Base-by-base conservation (phyloP, 2,888 invertebrate genomes). In the Gnatocerus cornutus region DNA sequence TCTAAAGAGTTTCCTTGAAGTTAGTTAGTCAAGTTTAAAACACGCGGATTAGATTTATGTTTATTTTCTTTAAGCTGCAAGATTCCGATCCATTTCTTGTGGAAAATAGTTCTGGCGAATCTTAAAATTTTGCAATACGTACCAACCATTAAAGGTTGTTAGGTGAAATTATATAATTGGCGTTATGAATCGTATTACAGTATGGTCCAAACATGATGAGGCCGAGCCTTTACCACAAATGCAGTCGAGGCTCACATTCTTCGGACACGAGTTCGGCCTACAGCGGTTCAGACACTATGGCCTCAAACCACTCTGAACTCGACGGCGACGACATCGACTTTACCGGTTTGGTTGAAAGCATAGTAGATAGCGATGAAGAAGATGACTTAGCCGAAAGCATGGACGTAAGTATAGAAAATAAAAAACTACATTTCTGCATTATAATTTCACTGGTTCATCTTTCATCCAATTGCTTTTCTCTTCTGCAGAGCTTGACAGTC, bases 231-330 rank as follows among this genome's bases (percentile, higher is more conserved):
- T 93, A 93, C 86, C 92, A 94, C 85, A 95, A 95, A 87, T 92
- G 91, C 79, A 92, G 92, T 84, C 88, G 93, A 75, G 92, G 92
- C 75, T 95, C 96, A 71, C 91, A 93, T 78, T 95, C 95, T 53
- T 96, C 96, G 82, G 97, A 98, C 85, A 97, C 97, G 16, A 97
- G 96, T 84, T 97, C 97, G 75, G 97, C 97, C 66, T 98, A 98
- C 86, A 96, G 96, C 81, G 97, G 97, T 73, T 96, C 96, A 76
- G 97, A 97, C 88, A 96, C 96, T 74, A 96, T 97, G 96, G 95
- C 96, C 78, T 95, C 95, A 68, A 93, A 93, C 67, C 96, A 96
- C 84, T 93, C 94, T 81, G 94, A 94, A 73, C 85, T 92, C 69
- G 92, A 93, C 80, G 89, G 89, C 16, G 91, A 91, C 72, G 96